These are phyloP conservation scores for Luehdorfia chinensis DNA, from an alignment of 1,140 invertebrate species.

Conservation along the genomic window DNA sequence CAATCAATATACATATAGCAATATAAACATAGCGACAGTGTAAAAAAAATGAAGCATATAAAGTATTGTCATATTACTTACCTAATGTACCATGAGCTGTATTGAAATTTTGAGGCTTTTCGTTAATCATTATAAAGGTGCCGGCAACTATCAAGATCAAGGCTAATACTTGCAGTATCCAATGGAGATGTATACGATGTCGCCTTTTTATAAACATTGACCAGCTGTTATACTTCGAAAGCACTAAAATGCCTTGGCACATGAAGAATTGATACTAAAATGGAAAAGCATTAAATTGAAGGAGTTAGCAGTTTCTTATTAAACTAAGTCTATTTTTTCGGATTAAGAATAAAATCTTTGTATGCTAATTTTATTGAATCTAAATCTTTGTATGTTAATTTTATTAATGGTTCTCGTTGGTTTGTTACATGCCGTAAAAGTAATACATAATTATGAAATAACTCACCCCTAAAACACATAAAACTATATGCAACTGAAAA, in stretches of 20 bases:
- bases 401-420: too few relatives aligned
- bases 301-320: background rate
- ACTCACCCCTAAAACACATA: constrained; percentile 38
- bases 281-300: too few relatives aligned
- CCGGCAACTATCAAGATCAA: constrained; percentile 20
- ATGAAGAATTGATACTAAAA: constrained; percentile 42
- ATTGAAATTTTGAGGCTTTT: constrained; percentile 21
- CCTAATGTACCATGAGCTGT: constrained; percentile 26
- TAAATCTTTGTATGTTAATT: too few relatives aligned
- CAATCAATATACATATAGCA: too few relatives aligned
- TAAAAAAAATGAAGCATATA: too few relatives aligned
- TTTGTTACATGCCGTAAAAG: too few relatives aligned
- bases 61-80: constrained; percentile 14
- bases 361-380: too few relatives aligned
- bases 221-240: constrained; percentile 34
- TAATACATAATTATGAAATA: too few relatives aligned
- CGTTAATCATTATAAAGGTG: constrained; percentile 16
- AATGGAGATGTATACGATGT: constrained; percentile 22
- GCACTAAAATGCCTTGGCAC: constrained; percentile 29
- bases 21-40: too few relatives aligned
- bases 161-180: constrained; percentile 19
- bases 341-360: too few relatives aligned
- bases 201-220: constrained; percentile 23
- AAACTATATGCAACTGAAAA: constrained; percentile 28
- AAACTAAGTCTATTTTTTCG: background rate